Conservation (phyloP, 2,888 invertebrate species). For the Aporophyla lueneburgensis region DNA sequence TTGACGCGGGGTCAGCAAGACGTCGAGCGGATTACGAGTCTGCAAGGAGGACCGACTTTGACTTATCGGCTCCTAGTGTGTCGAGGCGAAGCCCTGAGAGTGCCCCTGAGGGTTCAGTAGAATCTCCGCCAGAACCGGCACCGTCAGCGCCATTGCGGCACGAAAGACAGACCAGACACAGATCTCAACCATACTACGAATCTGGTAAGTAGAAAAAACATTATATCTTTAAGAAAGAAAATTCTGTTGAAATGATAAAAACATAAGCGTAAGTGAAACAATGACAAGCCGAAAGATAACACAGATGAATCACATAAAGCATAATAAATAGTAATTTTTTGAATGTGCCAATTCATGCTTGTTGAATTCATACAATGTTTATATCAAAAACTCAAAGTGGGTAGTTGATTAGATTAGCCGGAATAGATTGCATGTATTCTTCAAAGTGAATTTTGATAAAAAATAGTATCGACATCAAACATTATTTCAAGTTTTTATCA, state of each 20-base stretch:
- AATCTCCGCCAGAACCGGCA: slow-evolving; percentile 89
- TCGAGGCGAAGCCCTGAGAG: slow-evolving; percentile 87
- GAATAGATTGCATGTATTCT: slow-evolving; percentile 22
- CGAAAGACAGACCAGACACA: slow-evolving; percentile 83
- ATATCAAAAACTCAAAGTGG: slow-evolving; percentile 37
- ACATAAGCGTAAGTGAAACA: slow-evolving; percentile 38
- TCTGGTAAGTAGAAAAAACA: slow-evolving; percentile 79
- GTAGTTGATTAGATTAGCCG: slow-evolving; percentile 42
- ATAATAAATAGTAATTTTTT: slow-evolving; percentile 23
- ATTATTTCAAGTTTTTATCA: neutral
- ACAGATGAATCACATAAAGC: slow-evolving; percentile 42
- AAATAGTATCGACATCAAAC: neutral
- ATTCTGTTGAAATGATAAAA: neutral
- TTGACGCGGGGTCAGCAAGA: slow-evolving; percentile 86
- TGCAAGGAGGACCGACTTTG: slow-evolving; percentile 87
- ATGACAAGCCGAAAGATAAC: slow-evolving; percentile 39
- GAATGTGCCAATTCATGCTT: slow-evolving; percentile 41
- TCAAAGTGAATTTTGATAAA: slow-evolving; percentile 25
- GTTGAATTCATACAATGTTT: slow-evolving; percentile 23
- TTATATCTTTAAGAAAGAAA: neutral
- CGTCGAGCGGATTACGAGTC: slow-evolving; percentile 88
- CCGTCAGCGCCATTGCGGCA: slow-evolving; percentile 86
- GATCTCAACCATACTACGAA: slow-evolving; percentile 88
- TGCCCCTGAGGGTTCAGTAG: slow-evolving; percentile 86
- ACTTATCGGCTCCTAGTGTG: slow-evolving; percentile 85